A percentile compares a stretch with the other conserved stretches of the same genome.
These are phyloP conservation scores for Diogma glabrata DNA, from an alignment of 2,888 invertebrate species.

Conservation along the genomic window DNA sequence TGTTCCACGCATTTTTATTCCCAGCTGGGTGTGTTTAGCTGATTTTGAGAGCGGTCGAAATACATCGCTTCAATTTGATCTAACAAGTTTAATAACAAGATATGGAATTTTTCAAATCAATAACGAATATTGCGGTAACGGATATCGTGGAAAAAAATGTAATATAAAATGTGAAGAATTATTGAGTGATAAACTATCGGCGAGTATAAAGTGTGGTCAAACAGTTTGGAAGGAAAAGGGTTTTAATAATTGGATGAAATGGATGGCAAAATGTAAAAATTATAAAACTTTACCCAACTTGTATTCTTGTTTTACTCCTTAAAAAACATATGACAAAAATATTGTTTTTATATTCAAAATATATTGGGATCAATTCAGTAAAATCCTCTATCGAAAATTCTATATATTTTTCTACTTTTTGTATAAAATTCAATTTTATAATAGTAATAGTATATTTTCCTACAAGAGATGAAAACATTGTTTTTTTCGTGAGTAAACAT, in stretches of 20 bases:
- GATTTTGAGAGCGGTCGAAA: conserved; percentile 53
- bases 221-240: conserved; percentile 47
- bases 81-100: conserved; percentile 47
- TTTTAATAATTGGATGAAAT: conserved; percentile 37
- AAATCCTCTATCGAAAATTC: no score
- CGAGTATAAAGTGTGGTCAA: conserved; percentile 54
- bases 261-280: conserved; percentile 35
- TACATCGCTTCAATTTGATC: conserved; percentile 45
- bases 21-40: conserved; percentile 59
- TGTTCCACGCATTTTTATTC: conserved; percentile 52
- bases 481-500: no score
- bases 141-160: conserved; percentile 53
- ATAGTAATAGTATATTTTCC: no score
- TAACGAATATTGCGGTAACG: conserved; percentile 56
- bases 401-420: no score
- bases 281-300: no score
- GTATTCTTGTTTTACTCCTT: no score
- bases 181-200: conserved; percentile 49
- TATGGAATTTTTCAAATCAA: conserved; percentile 61
- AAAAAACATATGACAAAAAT: no score
- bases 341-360: no score
- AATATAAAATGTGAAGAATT: conserved; percentile 63
- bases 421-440: no score
- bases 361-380: no score
- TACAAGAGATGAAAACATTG: no score